Conservation (phyloP, 1,140 invertebrate genomes). For the Drosophila guanche region DNA sequence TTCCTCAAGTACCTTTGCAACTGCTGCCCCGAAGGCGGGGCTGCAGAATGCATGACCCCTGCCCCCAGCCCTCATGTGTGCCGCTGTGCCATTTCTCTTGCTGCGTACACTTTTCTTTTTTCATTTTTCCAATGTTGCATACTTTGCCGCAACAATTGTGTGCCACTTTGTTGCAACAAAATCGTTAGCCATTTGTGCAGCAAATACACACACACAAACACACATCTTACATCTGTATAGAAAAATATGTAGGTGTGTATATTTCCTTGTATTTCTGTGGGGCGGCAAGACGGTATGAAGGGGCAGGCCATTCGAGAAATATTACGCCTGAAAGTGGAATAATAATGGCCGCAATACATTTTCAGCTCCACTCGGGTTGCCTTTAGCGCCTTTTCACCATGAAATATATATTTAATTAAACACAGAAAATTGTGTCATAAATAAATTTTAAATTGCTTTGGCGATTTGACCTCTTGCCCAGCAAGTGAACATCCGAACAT, state of each 20-base stretch:
- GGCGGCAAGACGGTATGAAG: too few relatives aligned
- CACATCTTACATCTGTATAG: constrained; percentile 11
- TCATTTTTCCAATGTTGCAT: constrained; percentile 47
- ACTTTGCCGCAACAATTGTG: constrained; percentile 65
- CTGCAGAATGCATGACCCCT: constrained; percentile 22
- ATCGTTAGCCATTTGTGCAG: constrained; percentile 57
- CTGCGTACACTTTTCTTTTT: constrained; percentile 27
- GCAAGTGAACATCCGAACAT: neutral
- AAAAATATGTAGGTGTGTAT: constrained; percentile 3
- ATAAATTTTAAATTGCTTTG: constrained; percentile 60
- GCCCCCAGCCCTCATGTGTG: constrained; percentile 4
- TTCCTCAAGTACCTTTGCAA: constrained; percentile 60
- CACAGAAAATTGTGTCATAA: constrained; percentile 54
- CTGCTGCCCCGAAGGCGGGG: constrained; percentile 37
- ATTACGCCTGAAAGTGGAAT: constrained; percentile 31
- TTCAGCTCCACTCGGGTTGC: constrained; percentile 21
- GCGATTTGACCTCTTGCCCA: constrained; percentile 67
- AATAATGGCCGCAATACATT: constrained; percentile 8
- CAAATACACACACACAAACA: constrained; percentile 11
- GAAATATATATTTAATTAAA: constrained; percentile 72
- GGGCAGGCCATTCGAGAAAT: constrained; percentile 25
- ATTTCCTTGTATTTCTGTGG: neutral
- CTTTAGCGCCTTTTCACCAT: neutral
- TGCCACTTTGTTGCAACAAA: constrained; percentile 60
- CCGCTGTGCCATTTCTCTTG: constrained; percentile 54